These are phyloP conservation scores for Pseudococcus longispinus DNA, from an alignment of 2,888 invertebrate species.

Conservation along the genomic window DNA sequence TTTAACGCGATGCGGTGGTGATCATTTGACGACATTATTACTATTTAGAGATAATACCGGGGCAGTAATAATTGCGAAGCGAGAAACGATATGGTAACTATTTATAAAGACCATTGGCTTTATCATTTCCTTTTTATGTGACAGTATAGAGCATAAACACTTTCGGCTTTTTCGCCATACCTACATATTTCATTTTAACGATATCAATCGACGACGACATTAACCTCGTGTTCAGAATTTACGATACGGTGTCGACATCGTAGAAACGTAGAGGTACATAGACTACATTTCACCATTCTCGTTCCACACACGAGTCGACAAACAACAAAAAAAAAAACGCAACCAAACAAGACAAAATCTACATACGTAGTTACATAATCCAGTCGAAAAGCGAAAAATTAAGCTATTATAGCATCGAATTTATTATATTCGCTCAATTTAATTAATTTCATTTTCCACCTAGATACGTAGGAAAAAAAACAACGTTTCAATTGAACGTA, in stretches of 20 bases:
- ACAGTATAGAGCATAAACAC: neutral
- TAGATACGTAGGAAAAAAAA: neutral
- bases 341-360: neutral
- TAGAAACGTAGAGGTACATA: neutral
- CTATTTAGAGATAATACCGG: conserved; percentile 11
- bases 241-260: neutral
- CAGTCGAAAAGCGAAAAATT: conserved; percentile 4
- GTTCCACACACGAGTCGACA: neutral
- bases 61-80: neutral
- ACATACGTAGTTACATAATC: neutral
- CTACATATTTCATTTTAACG: conserved; percentile 20
- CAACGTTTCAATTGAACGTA: neutral
- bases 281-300: neutral
- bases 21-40: conserved; percentile 12
- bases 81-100: neutral
- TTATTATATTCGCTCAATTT: conserved; percentile 18
- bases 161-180: neutral
- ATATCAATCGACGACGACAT: conserved; percentile 18
- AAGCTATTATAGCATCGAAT: neutral
- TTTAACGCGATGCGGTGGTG: neutral
- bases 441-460: conserved; percentile 3
- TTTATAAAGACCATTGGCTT: conserved; percentile 22
- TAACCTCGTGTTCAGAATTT: conserved; percentile 18
- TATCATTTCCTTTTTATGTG: conserved; percentile 22
- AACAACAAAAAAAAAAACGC: neutral